Evolutionary conservation across 1,140 invertebrate species (phyloP), one percentile per base, ranked within the genome.

Genomic region (Apis dorsata): DNA sequence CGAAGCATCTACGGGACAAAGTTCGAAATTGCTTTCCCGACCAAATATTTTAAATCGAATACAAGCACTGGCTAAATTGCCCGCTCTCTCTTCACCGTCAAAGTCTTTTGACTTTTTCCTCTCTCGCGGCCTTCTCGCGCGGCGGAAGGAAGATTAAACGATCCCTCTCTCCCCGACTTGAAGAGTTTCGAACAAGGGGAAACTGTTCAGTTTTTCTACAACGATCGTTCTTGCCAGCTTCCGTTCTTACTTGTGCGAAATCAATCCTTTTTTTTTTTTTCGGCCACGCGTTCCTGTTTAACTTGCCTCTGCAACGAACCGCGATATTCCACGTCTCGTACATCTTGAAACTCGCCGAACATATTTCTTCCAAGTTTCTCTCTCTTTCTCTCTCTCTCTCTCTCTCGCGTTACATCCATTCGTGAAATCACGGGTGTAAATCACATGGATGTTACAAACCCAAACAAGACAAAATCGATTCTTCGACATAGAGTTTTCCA

Each of bases 81-180:
- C 49, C 24, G 49, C 53, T 62, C 24, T 15, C 17, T 72, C 53
- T 24, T 34, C 34, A 44, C 24, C 9, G 15, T 21, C 19, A 13
- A 15, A 19, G 19, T 34, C 55, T 53, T 15, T 65, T 51, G 44
- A 76, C 53, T 76, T 81, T 28, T 74, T 72, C 57, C 24, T 17
- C 69, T 34, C 34, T 15, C 8, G 19, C 21, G 21, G n/a, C 24
- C 21, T 81, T 24, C 17, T 12, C 72, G n/a, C 62, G 7, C 15
- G 17, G 28, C 34, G 34, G 34, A 60, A 81, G 76, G 79, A 76
- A 81, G 72, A 69, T 76, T 81, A 69, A 81, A n/a, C 55, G 55
- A 55, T 34, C 34, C 28, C 28, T 28, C 28, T 28, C 28, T 34
- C 28, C 21, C 24, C 44, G 62, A 21, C 17, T 68, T 53, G 28